Evolutionary conservation across 2,113 vertebrate genomes (phyloP).

Genomic region (Cyphomyrus discorhynchus): DNA sequence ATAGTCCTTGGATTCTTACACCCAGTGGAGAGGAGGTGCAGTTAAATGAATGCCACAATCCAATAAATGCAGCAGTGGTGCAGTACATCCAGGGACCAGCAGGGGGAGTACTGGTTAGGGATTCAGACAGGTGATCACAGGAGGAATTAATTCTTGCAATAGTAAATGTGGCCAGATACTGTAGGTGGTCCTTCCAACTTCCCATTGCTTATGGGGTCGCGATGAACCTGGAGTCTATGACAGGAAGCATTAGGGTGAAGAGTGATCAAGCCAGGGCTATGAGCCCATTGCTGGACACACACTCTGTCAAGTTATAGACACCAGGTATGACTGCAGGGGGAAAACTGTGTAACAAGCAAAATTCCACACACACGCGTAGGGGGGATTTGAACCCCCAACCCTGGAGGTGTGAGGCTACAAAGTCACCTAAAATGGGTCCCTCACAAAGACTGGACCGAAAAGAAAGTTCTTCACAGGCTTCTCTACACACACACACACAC

Average conservation of each 20-base stretch:
- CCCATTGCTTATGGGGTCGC: not conserved
- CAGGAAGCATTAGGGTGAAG: not conserved
- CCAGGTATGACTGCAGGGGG: not conserved
- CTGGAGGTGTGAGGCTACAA: not conserved
- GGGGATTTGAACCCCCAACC: not conserved
- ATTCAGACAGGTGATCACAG: not conserved
- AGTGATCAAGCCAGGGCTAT: not conserved
- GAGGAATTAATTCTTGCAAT: not conserved
- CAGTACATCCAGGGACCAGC: not conserved
- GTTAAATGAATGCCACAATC: not conserved
- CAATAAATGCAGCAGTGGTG: not conserved
- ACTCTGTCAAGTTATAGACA: not conserved
- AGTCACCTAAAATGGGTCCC: not conserved
- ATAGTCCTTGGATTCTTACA: not conserved
- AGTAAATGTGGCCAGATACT: not conserved
- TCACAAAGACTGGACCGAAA: not conserved
- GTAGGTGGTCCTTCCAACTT: not conserved
- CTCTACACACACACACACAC: not conserved
- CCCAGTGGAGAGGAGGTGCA: not conserved
- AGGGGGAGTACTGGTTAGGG: not conserved
- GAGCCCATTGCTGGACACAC: not conserved
- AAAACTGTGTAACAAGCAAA: not conserved
- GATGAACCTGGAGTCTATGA: not conserved
- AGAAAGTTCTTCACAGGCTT: not conserved
- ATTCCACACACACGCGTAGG: not conserved